Base-by-base conservation (phyloP, 2,888 invertebrate genomes). In the Mythimna loreyi region DNA sequence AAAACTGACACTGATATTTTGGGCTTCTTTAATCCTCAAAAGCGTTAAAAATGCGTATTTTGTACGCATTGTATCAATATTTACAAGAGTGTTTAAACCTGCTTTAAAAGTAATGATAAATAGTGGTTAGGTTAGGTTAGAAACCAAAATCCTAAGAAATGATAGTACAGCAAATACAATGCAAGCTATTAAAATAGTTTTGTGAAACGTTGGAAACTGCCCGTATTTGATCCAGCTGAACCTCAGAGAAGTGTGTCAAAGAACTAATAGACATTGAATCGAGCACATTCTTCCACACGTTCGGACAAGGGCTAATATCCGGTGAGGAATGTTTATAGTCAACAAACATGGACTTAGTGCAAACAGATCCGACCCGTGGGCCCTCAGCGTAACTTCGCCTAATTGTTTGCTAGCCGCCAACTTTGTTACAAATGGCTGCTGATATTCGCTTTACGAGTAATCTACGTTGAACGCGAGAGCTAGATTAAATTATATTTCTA, bases 301-400 rank as follows among this genome's bases (percentile, higher is more conserved):
- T 93, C 95, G 93, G 89, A 88, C 90, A 87, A 87, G 88, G 87
- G 87, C 90, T 93, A 94, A 95, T 94, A 94, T 95, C 95, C 95
- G 93, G 92, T 83, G 81, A 86, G 88, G 87, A 89, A 91, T 92
- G 92, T 92, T 91, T 92, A 91, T 91, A 89, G 89, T 86, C 87
- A 87, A 89, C 93, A 94, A 93, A 93, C 92, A 93, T 84, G 85
- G 89, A 91, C 87, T 91, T 87, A 85, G 88, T 83, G 85, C 90
- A 92, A 93, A 93, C 91, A 92, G 89, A 89, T 87, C 88, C 86
- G 80, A 85, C 82, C 83, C 84, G 80, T 84, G 84, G 85, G 88
- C 86, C 85, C 87, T 85, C 86, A 86, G 89, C 90, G 89, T 91
- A 90, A 89, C 89, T 91, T 88, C 87, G 77, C 82, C 87, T 92